Base-by-base conservation (phyloP, 2,797 vertebrate species). In the Meda fulgida region DNA sequence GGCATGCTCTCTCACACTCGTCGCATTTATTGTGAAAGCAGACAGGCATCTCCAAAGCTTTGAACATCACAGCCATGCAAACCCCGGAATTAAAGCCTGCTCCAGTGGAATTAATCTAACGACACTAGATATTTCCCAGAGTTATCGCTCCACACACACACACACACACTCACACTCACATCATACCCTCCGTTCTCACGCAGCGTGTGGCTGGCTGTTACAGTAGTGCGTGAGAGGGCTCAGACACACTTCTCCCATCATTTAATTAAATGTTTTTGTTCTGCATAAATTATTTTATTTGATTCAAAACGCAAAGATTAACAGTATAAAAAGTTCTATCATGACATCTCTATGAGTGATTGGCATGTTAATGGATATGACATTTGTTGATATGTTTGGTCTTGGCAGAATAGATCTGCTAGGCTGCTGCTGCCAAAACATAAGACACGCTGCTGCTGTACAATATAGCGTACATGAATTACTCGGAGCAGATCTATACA, bases 271-370 rank as follows among this genome's bases (percentile, higher is more conserved):
- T 70, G 73, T 86, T 81, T 88, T 75, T 81, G 80, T 90, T 81
- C 87, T 92, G 31, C 81, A 51, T 43, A 73, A 78, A 80, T n/a
- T n/a, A 85, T 86, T 60, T 86, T 84, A 73, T 83, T 67, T 80
- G 31, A 69, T 76, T 88, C 65, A 77, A 88, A 78, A 89, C 5
- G 34, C 48, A 63, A 88, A 77, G 87, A 88, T 89, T 40, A 67
- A 80, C 85, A 86, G 86, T 81, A 43, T 83, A 89, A 70, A 89
- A 81, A 84, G 14, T 29, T 26, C 11, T 63, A n/a, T 29, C 26
- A 63, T 63, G 60, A 63, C 14, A 63, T 18, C 13, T 63, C 60
- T 23, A 3, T 11, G 55, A 58, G 23, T n/a, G 23, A 18, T 65
- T 29, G n/a, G 58, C 11, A 29, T 14, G 5, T 11, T 65, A 16